A percentile compares a stretch with the other conserved stretches of the same genome.
These are phyloP conservation scores for Drosophila infuscata DNA, from an alignment of 2,888 invertebrate species.

Conservation along the genomic window DNA sequence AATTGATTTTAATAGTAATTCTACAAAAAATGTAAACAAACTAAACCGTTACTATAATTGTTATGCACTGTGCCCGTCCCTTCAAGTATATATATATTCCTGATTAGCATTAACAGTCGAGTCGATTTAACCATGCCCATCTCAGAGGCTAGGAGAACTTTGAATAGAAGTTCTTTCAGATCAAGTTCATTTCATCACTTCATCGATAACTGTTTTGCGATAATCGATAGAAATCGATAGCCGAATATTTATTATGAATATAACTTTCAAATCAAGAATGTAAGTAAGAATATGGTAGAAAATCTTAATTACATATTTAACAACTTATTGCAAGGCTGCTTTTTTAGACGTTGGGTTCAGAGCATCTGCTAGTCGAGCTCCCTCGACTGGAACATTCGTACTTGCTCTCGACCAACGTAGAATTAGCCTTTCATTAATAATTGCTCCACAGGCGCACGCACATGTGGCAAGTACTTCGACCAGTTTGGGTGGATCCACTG, in stretches of 20 bases:
- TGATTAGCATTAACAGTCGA: not conserved
- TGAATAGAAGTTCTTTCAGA: not conserved
- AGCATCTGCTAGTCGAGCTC: not conserved
- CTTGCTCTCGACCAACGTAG: constrained; percentile 4
- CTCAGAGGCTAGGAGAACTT: no score
- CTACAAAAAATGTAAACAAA: no score
- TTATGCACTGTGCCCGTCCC: not conserved
- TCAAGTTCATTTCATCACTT: not conserved
- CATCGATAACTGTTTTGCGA: not conserved
- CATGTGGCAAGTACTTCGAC: not conserved
- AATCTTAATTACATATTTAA: not conserved
- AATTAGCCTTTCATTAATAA: constrained; percentile 47
- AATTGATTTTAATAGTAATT: no score
- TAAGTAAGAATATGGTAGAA: not conserved
- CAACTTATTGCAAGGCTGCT: not conserved
- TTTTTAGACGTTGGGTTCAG: not conserved
- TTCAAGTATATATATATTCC: not conserved
- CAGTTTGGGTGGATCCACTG: not conserved
- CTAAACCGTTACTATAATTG: not conserved
- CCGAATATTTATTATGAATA: not conserved
- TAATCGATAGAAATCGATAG: not conserved
- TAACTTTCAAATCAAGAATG: no score
- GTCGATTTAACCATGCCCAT: not conserved
- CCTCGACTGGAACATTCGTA: not conserved
- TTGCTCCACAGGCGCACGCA: constrained; percentile 26